Percentiles rank a stretch among this genome's conserved stretches.
phyloP scores from a whole-genome alignment of 1,140 invertebrate species.

The Helicoverpa zea region DNA sequence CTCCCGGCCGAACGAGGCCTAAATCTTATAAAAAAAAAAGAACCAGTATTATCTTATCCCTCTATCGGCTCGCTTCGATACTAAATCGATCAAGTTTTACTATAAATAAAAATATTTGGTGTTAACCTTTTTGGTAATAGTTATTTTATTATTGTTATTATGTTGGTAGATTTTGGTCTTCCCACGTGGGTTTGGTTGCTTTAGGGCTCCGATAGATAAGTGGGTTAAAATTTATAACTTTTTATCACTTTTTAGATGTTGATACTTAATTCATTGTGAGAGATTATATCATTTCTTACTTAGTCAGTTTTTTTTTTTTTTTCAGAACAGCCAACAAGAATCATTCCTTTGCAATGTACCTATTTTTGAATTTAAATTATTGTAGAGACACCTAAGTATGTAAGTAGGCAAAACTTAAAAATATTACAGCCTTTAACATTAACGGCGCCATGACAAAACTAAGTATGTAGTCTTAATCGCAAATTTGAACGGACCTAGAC shows the following conservation, averaged over 20 bases:
- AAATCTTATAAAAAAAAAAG: slow-evolving; percentile 65
- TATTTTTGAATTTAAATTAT: too few species aligned
- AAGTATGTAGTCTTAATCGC: too few species aligned
- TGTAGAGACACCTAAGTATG: too few species aligned
- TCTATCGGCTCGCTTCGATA: slow-evolving; percentile 41
- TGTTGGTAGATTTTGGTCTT: slow-evolving; percentile 35
- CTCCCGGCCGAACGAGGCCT: slow-evolving; percentile 63
- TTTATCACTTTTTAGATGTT: slow-evolving; percentile 8
- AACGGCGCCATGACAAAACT: too few species aligned
- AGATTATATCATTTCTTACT: too few species aligned
- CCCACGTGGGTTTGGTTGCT: slow-evolving; percentile 36
- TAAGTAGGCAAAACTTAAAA: too few species aligned
- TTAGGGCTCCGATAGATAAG: not conserved
- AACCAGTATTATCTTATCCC: slow-evolving; percentile 9
- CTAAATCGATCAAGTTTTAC: slow-evolving; percentile 45
- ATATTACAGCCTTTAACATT: too few species aligned
- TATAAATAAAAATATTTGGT: slow-evolving; percentile 48
- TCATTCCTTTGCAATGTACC: too few species aligned
- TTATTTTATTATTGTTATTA: slow-evolving; percentile 50
- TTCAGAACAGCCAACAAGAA: too few species aligned
- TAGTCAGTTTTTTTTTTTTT: too few species aligned
- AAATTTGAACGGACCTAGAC: too few species aligned
- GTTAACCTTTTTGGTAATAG: slow-evolving; percentile 43
- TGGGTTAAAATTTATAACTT: not conserved
- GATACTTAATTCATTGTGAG: too few species aligned